Conservation (phyloP, 2,888 invertebrate genomes). For the Habrosyne pyritoides region DNA sequence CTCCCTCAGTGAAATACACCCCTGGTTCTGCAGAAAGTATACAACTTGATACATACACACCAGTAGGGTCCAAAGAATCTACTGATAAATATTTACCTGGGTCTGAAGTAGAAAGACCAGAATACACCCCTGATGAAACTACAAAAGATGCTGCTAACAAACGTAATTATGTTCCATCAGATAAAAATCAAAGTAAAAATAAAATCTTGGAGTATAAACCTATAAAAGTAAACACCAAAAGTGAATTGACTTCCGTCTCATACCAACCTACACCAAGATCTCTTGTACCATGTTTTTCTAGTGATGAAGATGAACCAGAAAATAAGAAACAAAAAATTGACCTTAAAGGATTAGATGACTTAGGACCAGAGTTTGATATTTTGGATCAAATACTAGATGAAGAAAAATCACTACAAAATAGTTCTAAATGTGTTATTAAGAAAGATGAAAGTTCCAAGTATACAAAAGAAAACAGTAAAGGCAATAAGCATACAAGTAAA, state of each 20-base stretch:
- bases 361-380: slow-evolving; percentile 79
- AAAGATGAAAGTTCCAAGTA: slow-evolving; percentile 9
- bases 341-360: slow-evolving; percentile 72
- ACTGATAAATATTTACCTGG: slow-evolving; percentile 73
- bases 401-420: slow-evolving; percentile 50
- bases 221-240: slow-evolving; percentile 57
- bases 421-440: slow-evolving; percentile 16
- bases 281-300: slow-evolving; percentile 75
- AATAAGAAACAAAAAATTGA: slow-evolving; percentile 69
- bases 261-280: slow-evolving; percentile 77
- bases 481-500: slow-evolving; percentile 35
- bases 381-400: slow-evolving; percentile 79
- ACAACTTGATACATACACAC: slow-evolving; percentile 68
- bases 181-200: slow-evolving; percentile 63
- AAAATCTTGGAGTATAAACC: slow-evolving; percentile 78
- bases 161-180: slow-evolving; percentile 74
- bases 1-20: slow-evolving; percentile 66
- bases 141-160: slow-evolving; percentile 46
- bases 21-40: slow-evolving; percentile 65
- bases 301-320: slow-evolving; percentile 77
- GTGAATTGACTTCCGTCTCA: slow-evolving; percentile 53
- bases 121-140: slow-evolving; percentile 65
- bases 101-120: slow-evolving; percentile 59
- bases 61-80: slow-evolving; percentile 64
- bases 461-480: slow-evolving; percentile 29